Conservation (phyloP, 2,888 invertebrate species). For the Eupithecia subumbrata region DNA sequence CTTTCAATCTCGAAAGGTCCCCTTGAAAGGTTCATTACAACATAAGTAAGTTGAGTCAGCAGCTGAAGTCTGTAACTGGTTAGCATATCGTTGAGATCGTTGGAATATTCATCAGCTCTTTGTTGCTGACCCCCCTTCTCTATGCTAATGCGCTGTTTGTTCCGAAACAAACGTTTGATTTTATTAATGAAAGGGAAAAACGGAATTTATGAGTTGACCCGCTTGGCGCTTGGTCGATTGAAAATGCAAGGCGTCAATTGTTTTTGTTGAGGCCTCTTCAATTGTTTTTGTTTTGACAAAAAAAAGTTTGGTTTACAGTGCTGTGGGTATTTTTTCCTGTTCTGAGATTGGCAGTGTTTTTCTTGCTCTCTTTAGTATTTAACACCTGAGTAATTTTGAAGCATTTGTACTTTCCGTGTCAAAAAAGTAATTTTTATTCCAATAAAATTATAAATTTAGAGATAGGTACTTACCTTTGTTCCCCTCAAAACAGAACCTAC, state of each 20-base stretch:
- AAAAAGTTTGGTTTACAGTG: neutral
- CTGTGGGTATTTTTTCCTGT: neutral
- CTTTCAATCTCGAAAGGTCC: conserved; percentile 16
- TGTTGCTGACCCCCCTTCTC: conserved; percentile 78
- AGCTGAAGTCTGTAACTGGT: conserved; percentile 60
- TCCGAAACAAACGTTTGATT: conserved; percentile 43
- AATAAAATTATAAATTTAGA: no score
- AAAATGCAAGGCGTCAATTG: conserved; percentile 13
- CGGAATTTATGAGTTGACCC: conserved; percentile 37
- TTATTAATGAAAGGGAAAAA: conserved; percentile 41
- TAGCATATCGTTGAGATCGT: conserved; percentile 75
- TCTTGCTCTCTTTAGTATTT: no score
- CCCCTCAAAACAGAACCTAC: no score
- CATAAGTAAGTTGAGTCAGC: conserved; percentile 50
- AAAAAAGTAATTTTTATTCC: no score
- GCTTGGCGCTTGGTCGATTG: neutral
- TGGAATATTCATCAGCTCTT: conserved; percentile 80
- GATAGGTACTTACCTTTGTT: no score
- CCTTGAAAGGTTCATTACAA: conserved; percentile 33
- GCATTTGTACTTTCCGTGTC: no score
- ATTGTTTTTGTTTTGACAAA: neutral
- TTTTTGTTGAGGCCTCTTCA: neutral
- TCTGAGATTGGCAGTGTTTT: neutral
- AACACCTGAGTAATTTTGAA: no score
- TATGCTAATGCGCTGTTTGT: conserved; percentile 67